Evolutionary conservation across 2,113 vertebrate genomes (phyloP).

Genomic region (Cephalopholis sonnerati): DNA sequence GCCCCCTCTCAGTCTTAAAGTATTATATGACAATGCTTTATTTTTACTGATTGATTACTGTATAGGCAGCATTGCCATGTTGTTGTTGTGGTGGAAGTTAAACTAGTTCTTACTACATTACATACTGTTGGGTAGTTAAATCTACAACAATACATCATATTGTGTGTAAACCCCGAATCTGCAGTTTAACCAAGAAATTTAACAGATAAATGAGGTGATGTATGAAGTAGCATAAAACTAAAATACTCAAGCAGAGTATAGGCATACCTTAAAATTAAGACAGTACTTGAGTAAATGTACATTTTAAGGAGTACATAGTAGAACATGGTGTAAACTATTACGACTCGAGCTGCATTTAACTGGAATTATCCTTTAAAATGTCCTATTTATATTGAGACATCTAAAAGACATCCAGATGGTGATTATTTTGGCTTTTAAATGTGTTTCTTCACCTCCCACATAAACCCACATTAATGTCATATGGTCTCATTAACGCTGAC

Average conservation of each 20-base stretch:
- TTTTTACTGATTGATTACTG: neutral
- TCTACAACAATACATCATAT: too few species aligned
- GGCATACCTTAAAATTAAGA: neutral
- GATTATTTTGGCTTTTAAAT: conserved; percentile 15
- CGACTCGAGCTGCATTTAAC: accelerated
- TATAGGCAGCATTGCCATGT: neutral
- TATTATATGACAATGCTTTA: neutral
- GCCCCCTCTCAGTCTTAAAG: neutral
- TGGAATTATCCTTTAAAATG: neutral
- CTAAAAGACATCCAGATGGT: neutral
- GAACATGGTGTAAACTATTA: neutral
- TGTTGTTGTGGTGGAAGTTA: neutral
- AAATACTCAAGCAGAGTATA: neutral
- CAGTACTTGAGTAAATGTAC: neutral
- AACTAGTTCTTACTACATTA: neutral
- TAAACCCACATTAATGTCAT: neutral
- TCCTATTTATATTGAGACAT: neutral
- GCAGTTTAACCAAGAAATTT: neutral
- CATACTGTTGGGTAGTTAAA: neutral
- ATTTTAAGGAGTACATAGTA: neutral
- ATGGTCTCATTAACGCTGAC: conserved; percentile 20
- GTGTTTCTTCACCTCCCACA: neutral
- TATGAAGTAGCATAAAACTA: neutral
- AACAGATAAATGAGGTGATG: neutral
- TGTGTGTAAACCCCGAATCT: neutral